A percentile compares a stretch with the other conserved stretches of the same genome.
phyloP scores from a whole-genome alignment of 2,888 invertebrate species.

The Melieria picta region DNA sequence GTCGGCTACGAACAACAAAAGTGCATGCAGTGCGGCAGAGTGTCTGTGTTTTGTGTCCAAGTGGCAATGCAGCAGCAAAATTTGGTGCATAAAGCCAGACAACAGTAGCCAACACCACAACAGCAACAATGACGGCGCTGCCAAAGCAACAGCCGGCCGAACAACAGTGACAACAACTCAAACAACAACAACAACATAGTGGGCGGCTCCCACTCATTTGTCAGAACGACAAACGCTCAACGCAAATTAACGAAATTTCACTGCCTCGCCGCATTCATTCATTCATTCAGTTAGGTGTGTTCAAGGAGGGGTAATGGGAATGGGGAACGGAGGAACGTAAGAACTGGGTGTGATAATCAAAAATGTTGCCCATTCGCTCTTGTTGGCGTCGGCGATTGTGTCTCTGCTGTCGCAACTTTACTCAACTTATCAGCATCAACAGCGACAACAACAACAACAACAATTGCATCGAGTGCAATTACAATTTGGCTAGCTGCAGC shows the following conservation, averaged over 20 bases:
- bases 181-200: too few relatives aligned
- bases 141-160: background rate
- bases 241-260: conserved; percentile 28
- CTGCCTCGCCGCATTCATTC: conserved; percentile 17
- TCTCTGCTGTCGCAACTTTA: background rate
- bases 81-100: background rate
- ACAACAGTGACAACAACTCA: too few relatives aligned
- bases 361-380: too few relatives aligned
- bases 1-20: too few relatives aligned
- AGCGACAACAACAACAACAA: conserved; percentile 17
- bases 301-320: background rate
- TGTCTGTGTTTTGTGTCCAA: too few relatives aligned
- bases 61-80: too few relatives aligned
- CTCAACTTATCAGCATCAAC: conserved; percentile 15
- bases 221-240: conserved; percentile 19
- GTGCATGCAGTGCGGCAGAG: too few relatives aligned
- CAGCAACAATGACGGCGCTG: background rate
- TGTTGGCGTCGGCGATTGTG: too few relatives aligned
- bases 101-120: background rate
- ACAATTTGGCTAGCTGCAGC: background rate
- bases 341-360: background rate
- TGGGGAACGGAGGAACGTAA: background rate
- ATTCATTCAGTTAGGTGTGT: conserved; percentile 8
- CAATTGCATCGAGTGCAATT: background rate
- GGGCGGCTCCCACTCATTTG: background rate